Evolutionary conservation across 2,888 invertebrate species (phyloP), one percentile per base, ranked within the genome.

Genomic region (Apodemia zela): DNA sequence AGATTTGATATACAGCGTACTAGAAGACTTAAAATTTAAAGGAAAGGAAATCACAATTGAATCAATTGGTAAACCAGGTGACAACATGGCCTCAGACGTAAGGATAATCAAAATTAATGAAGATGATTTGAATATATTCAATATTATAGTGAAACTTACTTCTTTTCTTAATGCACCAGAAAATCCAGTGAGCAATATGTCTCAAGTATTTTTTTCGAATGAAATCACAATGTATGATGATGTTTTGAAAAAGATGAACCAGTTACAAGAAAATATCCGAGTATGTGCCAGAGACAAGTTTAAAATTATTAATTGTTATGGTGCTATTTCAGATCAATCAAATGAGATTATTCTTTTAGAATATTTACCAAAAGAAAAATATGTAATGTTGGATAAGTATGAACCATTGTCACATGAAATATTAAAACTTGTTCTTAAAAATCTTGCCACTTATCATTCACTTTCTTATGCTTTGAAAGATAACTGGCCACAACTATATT

Each of bases 211-310:
- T 58, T 70, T 47, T 3, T 81, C 80, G 2, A 84, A 83, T 61
- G 84, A 85, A 68, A 71, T 68, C 4, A 18, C 71, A 0, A 73
- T 82, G 63, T 84, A 82, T 61, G 69, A 71, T 2, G 68, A 78
- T 45, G 59, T 83, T 4, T 21, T 51, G 18, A 51, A 51, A 51
- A 51, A 18, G 3, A 51, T 51, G 49, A 18, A 51, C 11, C 49
- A 51, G 18, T 11, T 51, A 18, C 49, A 51, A 51, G 77, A 29
- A 45, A 45, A n/a, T 21, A 25, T 60, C 13, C n/a, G 21, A 0
- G 17, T 21, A 21, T 1, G 1, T 21, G 2, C 1, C 21, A 21
- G 18, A 11, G 49, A 51, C 18, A 51, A 18, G 3, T 4, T 51
- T 4, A 8, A 11, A 78, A 80, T 67, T 77, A 79, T 64, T 77